Percentiles rank a stretch among this genome's conserved stretches.
Conservation (phyloP, 2,888 invertebrate genomes). For the Anoplius nigerrimus region DNA sequence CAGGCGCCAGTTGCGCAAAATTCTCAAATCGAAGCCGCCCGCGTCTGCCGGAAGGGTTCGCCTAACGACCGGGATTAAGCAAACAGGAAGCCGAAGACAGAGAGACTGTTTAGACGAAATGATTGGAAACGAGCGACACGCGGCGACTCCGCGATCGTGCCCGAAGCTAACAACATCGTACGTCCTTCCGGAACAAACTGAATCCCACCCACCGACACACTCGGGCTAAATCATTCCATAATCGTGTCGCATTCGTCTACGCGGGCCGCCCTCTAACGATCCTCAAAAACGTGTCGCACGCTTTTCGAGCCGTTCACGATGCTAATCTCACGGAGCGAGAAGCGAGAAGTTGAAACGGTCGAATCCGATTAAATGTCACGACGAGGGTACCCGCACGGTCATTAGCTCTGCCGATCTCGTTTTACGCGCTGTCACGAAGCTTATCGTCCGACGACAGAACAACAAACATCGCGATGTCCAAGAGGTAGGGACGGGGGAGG, state of each 20-base stretch:
- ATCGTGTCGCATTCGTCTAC: too few species aligned
- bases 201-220: too few species aligned
- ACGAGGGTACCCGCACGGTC: conserved; percentile 28
- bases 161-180: too few species aligned
- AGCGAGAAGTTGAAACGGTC: too few species aligned
- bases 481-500: neutral
- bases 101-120: conserved; percentile 21
- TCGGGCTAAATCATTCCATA: too few species aligned
- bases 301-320: too few species aligned
- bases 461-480: conserved; percentile 37
- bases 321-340: too few species aligned
- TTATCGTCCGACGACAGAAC: conserved; percentile 45
- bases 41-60: neutral
- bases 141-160: neutral
- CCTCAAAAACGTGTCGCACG: too few species aligned
- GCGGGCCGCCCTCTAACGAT: too few species aligned
- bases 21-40: neutral
- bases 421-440: conserved; percentile 44
- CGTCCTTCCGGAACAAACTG: too few species aligned
- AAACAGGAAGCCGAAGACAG: conserved; percentile 34
- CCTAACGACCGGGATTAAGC: conserved; percentile 28
- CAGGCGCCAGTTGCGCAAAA: conserved; percentile 4
- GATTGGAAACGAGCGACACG: conserved; percentile 15
- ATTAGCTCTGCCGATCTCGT: conserved; percentile 53
- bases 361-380: too few species aligned